Evolutionary conservation across 2,888 invertebrate species (phyloP).

Genomic region (Cyclophora punctaria): DNA sequence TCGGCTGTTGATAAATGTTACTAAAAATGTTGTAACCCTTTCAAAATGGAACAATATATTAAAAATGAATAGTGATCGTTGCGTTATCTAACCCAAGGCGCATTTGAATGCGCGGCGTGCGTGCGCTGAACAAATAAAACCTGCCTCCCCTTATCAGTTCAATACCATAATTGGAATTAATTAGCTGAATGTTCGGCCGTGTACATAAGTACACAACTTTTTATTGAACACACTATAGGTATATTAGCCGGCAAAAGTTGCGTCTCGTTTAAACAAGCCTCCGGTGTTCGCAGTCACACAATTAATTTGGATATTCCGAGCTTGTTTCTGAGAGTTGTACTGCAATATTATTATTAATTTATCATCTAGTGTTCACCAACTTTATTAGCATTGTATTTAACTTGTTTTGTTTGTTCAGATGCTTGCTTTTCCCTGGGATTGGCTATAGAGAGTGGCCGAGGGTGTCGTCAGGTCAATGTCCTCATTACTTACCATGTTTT

Average conservation of each 20-base stretch:
- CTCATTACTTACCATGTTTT: neutral
- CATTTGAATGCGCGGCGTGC: constrained; percentile 3
- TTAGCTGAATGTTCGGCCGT: constrained; percentile 17
- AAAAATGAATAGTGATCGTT: neutral
- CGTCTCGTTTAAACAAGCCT: constrained; percentile 6
- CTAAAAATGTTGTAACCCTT: neutral
- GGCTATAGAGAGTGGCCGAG: neutral
- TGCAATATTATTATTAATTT: too few species aligned
- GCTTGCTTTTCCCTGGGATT: neutral
- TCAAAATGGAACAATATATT: neutral
- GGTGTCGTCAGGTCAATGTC: neutral
- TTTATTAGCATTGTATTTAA: too few species aligned
- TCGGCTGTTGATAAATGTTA: too few species aligned
- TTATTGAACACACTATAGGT: constrained; percentile 8
- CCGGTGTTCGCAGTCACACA: constrained; percentile 7
- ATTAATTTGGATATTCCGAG: constrained; percentile 12
- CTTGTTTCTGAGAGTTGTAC: constrained; percentile 3
- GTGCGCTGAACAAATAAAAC: constrained; percentile 20
- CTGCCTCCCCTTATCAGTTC: constrained; percentile 17
- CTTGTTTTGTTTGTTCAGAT: too few species aligned
- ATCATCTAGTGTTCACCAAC: too few species aligned
- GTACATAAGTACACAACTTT: constrained; percentile 6
- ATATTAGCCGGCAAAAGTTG: constrained; percentile 1
- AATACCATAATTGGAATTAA: constrained; percentile 24
- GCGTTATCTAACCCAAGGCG: neutral